These are phyloP conservation scores for Halcyon malimbica DNA, from an alignment of 2,113 vertebrate genomes.

Conservation along the genomic window DNA sequence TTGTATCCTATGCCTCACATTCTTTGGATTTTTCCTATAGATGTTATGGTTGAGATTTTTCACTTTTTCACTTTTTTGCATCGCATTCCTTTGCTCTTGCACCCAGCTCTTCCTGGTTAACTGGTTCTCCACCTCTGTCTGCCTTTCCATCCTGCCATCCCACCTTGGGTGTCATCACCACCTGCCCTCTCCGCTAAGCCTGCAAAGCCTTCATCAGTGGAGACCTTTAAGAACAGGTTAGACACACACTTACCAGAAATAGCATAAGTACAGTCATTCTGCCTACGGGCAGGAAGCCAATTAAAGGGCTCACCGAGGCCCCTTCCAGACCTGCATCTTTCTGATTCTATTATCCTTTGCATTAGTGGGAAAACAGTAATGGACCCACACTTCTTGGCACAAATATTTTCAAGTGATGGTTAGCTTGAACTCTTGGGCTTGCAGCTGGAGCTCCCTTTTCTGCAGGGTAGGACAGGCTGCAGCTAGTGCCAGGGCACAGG, in stretches of 20 bases:
- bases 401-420: neutral
- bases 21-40: neutral
- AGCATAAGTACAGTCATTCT: neutral
- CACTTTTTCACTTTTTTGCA: neutral
- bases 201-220: neutral
- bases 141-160: neutral
- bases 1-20: neutral
- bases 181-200: neutral
- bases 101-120: neutral
- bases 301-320: conserved; percentile 25
- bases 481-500: neutral
- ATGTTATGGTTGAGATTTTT: neutral
- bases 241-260: conserved; percentile 38
- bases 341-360: conserved; percentile 46
- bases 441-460: neutral
- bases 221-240: conserved; percentile 15
- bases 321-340: conserved; percentile 24
- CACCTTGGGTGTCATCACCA: neutral
- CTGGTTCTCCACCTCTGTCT: neutral
- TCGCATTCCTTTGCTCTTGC: neutral
- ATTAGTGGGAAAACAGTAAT: conserved; percentile 43
- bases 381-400: conserved; percentile 26
- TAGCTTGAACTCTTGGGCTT: neutral
- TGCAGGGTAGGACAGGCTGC: neutral
- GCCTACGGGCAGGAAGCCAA: conserved; percentile 44